Evolutionary conservation across 2,113 vertebrate genomes (phyloP).

Genomic region (Galemys pyrenaicus): DNA sequence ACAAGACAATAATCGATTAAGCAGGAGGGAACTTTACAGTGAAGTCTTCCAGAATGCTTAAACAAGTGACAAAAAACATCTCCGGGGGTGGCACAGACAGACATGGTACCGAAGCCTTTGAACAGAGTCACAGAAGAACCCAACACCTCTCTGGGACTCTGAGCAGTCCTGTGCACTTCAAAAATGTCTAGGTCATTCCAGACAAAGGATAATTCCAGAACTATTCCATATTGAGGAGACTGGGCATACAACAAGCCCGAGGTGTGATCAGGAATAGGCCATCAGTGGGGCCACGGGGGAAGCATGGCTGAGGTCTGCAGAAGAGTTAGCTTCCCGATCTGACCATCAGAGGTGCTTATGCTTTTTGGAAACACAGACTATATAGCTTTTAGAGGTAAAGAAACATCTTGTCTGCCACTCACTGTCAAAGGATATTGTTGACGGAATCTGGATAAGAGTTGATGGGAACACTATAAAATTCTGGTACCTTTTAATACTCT

Average conservation of each 20-base stretch:
- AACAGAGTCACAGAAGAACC: neutral
- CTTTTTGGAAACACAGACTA: neutral
- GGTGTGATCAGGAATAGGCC: neutral
- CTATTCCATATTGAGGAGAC: neutral
- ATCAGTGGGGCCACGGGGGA: neutral
- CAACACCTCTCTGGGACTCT: neutral
- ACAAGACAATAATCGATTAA: neutral
- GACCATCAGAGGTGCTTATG: neutral
- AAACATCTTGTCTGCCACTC: neutral
- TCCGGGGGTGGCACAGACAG: neutral
- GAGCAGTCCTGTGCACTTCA: neutral
- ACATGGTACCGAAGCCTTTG: neutral
- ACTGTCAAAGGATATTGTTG: neutral
- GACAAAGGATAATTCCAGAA: neutral
- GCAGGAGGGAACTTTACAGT: neutral
- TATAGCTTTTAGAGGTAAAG: neutral
- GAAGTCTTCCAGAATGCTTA: neutral
- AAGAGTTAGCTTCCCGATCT: neutral
- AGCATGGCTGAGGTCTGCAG: accelerated
- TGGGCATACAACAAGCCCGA: neutral
- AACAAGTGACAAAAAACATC: neutral
- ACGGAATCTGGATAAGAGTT: neutral
- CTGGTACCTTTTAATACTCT: neutral
- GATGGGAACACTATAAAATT: neutral
- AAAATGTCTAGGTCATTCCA: neutral